Percentiles rank a stretch among this genome's conserved stretches.
These are phyloP conservation scores for Sturnus vulgaris DNA, from an alignment of 2,113 vertebrate species.

Conservation along the genomic window DNA sequence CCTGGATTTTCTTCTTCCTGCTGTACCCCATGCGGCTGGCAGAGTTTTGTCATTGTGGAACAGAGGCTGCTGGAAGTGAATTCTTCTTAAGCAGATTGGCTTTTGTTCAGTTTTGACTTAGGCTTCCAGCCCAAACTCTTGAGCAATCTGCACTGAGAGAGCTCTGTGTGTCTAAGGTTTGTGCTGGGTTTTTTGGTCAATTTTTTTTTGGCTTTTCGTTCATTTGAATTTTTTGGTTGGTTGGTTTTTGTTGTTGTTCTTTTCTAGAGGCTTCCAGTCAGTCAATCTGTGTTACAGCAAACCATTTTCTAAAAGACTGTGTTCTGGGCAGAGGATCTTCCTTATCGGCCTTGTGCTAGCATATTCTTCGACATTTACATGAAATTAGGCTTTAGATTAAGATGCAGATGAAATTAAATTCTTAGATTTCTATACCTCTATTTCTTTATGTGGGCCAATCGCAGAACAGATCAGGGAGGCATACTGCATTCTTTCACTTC, in stretches of 20 bases:
- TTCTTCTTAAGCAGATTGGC: background rate
- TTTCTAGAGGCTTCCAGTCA: background rate
- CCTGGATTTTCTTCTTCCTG: background rate
- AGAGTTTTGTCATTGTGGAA: background rate
- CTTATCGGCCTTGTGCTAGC: background rate
- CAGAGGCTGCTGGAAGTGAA: background rate
- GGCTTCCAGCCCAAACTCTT: background rate
- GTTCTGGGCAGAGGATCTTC: background rate
- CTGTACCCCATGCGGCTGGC: background rate
- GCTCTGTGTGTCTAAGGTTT: background rate
- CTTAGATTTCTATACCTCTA: background rate
- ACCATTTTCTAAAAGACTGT: background rate
- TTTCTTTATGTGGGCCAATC: background rate
- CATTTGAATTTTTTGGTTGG: background rate
- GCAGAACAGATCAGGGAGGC: rapidly evolving
- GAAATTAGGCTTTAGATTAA: background rate
- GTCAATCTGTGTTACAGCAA: background rate
- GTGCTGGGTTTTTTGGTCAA: no score
- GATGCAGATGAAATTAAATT: background rate
- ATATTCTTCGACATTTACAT: background rate
- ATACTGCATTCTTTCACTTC: background rate
- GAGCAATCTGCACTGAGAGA: background rate
- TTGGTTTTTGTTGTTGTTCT: background rate
- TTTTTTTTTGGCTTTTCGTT: background rate
- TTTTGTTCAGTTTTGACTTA: background rate